Percentiles rank a stretch among this genome's conserved stretches.
phyloP scores from a whole-genome alignment of 2,113 vertebrate genomes.

The Callorhinus ursinus region DNA sequence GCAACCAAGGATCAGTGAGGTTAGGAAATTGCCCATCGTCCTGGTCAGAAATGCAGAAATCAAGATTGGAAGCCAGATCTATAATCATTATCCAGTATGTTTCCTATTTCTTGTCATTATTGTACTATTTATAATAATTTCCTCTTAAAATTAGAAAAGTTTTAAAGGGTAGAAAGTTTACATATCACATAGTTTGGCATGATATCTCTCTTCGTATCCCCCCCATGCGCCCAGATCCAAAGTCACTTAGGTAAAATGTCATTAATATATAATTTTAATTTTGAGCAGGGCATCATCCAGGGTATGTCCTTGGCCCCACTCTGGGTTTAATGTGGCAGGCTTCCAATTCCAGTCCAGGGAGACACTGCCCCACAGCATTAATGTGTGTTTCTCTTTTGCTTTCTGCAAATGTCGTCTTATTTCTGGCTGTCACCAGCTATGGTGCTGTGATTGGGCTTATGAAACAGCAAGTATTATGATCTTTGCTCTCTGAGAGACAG shows the following conservation, averaged over 20 bases:
- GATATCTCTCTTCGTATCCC: neutral
- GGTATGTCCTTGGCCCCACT: neutral
- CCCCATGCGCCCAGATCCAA: neutral
- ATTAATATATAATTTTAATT: neutral
- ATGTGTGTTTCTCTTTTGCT: neutral
- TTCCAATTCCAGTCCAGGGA: neutral
- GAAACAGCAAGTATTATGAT: neutral
- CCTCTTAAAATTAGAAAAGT: neutral
- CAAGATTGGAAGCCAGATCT: neutral
- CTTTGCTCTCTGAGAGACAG: constrained; percentile 1
- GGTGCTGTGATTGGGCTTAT: neutral
- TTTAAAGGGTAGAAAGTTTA: neutral
- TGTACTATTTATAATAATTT: neutral
- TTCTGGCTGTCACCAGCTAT: neutral
- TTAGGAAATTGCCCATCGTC: neutral
- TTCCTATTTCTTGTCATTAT: neutral
- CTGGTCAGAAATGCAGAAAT: neutral
- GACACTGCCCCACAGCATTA: neutral
- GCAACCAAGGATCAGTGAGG: neutral
- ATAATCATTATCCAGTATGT: neutral
- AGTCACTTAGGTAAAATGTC: neutral
- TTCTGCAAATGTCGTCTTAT: neutral
- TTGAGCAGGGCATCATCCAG: neutral
- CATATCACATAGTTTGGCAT: neutral
- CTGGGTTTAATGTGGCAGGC: neutral